These are phyloP conservation scores for Calliopsis andreniformis DNA, from an alignment of 1,140 invertebrate genomes.

Conservation along the genomic window DNA sequence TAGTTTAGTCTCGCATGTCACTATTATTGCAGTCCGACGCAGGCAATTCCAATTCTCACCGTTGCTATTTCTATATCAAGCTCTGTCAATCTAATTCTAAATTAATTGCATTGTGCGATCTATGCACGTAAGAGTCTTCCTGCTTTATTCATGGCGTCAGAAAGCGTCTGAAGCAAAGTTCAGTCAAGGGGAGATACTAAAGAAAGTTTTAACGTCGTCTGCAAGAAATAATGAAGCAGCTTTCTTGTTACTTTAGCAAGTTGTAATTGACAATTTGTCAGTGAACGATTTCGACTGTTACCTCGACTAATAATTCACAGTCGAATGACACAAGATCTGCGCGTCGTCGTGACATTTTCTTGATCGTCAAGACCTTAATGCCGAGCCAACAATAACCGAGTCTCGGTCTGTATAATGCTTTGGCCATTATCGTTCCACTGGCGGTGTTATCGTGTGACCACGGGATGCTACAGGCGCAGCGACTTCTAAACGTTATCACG, in stretches of 20 bases:
- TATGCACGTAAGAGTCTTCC: too few relatives aligned
- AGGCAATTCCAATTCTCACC: too few relatives aligned
- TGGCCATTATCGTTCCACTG: conserved; percentile 18
- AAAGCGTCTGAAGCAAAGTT: too few relatives aligned
- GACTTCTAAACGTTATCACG: conserved; percentile 33
- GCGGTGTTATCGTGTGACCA: conserved; percentile 17
- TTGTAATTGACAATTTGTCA: background rate
- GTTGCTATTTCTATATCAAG: too few relatives aligned
- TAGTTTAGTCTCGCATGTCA: too few relatives aligned
- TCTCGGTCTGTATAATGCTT: background rate
- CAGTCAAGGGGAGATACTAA: too few relatives aligned
- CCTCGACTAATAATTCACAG: background rate
- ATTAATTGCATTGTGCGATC: too few relatives aligned
- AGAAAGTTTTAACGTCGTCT: too few relatives aligned
- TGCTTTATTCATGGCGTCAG: too few relatives aligned
- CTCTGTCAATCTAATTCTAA: too few relatives aligned
- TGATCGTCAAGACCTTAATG: conserved; percentile 26
- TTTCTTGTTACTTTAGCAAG: background rate
- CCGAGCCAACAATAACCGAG: conserved; percentile 17
- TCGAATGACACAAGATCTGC: background rate
- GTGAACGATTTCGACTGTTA: background rate
- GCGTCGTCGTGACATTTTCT: conserved; percentile 21
- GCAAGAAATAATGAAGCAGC: background rate
- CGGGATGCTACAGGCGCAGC: background rate
- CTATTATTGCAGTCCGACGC: too few relatives aligned